These are phyloP conservation scores for Mormyrus iriodes DNA, from an alignment of 2,113 vertebrate species.

Conservation along the genomic window DNA sequence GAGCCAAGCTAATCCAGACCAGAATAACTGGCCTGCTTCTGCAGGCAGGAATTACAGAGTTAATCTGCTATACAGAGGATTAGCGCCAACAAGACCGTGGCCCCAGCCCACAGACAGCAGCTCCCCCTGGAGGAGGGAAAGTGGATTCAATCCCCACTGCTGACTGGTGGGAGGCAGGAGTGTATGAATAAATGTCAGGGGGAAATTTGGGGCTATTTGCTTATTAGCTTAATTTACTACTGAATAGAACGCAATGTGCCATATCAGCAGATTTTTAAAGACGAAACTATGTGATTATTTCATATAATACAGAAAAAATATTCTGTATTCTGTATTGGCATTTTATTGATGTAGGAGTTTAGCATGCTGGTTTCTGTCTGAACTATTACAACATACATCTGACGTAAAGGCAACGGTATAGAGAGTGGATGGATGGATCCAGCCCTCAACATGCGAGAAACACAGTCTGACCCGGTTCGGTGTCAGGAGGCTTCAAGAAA, in stretches of 20 bases:
- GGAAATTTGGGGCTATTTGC: not conserved
- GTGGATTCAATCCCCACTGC: not conserved
- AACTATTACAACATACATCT: not conserved
- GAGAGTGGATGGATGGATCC: not conserved
- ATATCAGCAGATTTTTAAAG: not conserved
- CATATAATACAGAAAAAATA: conserved; percentile 2
- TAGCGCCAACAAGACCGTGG: not conserved
- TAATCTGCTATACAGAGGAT: conserved; percentile 6
- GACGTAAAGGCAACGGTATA: not conserved
- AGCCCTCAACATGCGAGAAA: not conserved
- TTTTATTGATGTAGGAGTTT: not conserved
- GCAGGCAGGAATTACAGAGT: conserved; percentile 31
- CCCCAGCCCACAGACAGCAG: not conserved
- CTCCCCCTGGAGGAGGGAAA: not conserved
- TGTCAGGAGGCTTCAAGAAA: not conserved
- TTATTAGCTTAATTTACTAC: not conserved
- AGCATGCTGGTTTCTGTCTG: not conserved
- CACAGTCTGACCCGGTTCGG: not conserved
- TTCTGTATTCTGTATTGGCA: not conserved
- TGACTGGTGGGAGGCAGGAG: not conserved
- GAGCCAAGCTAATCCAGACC: not conserved
- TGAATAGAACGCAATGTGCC: not conserved
- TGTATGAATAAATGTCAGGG: not conserved
- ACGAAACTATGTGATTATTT: not conserved
- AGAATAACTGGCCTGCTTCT: not conserved